Evolutionary conservation across 2,888 invertebrate species (phyloP), one percentile per base, ranked within the genome.

Genomic region (Cremastinae sp.): DNA sequence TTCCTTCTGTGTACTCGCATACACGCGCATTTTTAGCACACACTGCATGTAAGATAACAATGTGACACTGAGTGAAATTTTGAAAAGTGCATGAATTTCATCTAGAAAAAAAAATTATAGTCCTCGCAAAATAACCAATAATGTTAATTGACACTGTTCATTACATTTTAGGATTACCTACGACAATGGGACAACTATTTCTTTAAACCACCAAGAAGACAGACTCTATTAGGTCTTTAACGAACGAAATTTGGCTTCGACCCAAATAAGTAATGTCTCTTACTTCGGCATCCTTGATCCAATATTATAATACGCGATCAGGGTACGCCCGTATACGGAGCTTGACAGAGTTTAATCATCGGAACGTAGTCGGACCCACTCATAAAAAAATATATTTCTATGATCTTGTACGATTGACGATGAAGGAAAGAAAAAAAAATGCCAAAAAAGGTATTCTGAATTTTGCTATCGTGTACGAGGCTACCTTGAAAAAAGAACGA

Each of bases 181-280:
- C 89, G 86, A 88, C 89, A 89, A 89, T 89, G 89, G 89, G 89
- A 83, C 89, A 89, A 85, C 89, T 89, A 88, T 89, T 89, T 89
- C 88, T 89, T 89, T 89, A 89, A 88, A 88, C 82, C 84, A 75
- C 76, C 76, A 80, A 66, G 76, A 75, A 73, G 69, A 75, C 68
- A 28, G 28, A 69, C 59, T 69, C 59, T 75, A 59, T 65, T 59
- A 38, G 69, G 53, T 73, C 64, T 73, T 61, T 59, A 69, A 74
- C 28, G 61, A 69, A 61, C 18, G 51, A 28, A 28, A 53, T 53
- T 62, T 53, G 36, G 54, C 61, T 70, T 70, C 45, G 61, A 45
- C 61, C 71, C 59, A 61, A 58, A 65, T 18, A 28, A 49, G 65
- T 58, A 59, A 41, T 69, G 36, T 66, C 36, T 56, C 54, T 43